These are phyloP conservation scores for Cephus runcator DNA, from an alignment of 2,888 invertebrate species.

Conservation along the genomic window DNA sequence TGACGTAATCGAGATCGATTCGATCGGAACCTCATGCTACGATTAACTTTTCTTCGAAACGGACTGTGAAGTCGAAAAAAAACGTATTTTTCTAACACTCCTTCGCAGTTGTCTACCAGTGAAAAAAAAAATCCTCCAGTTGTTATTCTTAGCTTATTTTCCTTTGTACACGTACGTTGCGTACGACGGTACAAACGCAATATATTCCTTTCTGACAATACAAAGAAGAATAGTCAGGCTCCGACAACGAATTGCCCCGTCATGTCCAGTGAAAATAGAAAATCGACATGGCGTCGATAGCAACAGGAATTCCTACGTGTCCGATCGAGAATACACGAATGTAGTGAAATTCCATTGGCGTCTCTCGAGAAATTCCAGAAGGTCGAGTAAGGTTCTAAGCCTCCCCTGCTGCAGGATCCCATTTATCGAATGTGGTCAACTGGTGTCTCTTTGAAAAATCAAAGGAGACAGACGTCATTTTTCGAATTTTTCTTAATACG, in stretches of 20 bases:
- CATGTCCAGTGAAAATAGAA: not conserved
- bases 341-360: not conserved
- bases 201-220: not conserved
- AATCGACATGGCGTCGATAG: not conserved
- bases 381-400: not conserved
- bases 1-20: too few species aligned
- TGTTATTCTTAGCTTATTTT: too few species aligned
- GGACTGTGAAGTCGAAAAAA: too few species aligned
- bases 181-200: not conserved
- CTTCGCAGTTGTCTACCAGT: too few species aligned
- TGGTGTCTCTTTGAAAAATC: not conserved
- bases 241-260: not conserved
- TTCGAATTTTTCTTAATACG: not conserved
- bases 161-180: too few species aligned
- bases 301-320: not conserved
- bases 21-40: too few species aligned
- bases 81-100: too few species aligned
- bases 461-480: not conserved
- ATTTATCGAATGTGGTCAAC: not conserved
- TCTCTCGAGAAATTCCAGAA: not conserved
- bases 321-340: not conserved
- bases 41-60: too few species aligned
- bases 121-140: too few species aligned
- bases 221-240: not conserved
- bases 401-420: not conserved